Evolutionary conservation across 2,797 vertebrate species (phyloP).

Genomic region (Alfaro cultratus): DNA sequence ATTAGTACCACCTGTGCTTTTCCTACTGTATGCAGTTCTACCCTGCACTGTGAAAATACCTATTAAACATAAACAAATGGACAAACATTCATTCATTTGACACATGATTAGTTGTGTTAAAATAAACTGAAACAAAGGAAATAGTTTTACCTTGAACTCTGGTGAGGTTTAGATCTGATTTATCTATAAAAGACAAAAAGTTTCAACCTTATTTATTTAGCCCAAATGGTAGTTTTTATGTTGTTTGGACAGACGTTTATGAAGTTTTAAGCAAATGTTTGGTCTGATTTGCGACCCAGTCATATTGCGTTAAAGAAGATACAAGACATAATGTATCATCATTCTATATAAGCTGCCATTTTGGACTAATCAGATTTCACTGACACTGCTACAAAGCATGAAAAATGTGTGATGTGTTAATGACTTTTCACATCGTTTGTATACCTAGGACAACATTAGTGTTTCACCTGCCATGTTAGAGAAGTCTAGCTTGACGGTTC

Average conservation of each 20-base stretch:
- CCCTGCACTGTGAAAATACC: conserved; percentile 1
- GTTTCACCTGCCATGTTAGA: too few relatives aligned
- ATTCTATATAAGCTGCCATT: neutral
- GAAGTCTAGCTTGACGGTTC: too few relatives aligned
- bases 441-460: too few relatives aligned
- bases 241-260: neutral
- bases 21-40: conserved; percentile 1
- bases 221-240: neutral
- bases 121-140: neutral
- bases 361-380: neutral
- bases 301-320: neutral
- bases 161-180: neutral
- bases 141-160: neutral
- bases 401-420: neutral
- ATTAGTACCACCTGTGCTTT: conserved; percentile 24
- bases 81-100: too few relatives aligned
- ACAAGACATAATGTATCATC: neutral
- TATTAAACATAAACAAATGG: neutral
- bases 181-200: neutral
- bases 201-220: neutral
- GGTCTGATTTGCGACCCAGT: neutral
- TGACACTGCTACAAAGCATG: neutral
- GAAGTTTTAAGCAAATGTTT: neutral
- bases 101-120: neutral
- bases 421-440: neutral